phyloP scores from a whole-genome alignment of 2,113 vertebrate species.

The Ancistrus triradiatus region DNA sequence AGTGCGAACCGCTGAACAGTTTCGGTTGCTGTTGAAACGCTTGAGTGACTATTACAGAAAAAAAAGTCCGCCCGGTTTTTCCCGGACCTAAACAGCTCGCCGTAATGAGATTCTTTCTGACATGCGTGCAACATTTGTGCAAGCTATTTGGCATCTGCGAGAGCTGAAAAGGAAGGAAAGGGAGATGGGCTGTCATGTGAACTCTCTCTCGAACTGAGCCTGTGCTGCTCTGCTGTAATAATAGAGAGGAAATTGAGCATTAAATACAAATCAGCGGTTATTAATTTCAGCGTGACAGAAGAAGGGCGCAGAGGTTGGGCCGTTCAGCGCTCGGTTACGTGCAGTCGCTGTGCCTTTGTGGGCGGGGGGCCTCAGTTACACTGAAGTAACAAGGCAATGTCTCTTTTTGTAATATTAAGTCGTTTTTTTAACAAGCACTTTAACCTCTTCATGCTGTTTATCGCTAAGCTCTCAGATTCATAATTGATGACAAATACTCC shows the following conservation, averaged over 20 bases:
- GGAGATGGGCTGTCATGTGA: conserved; percentile 58
- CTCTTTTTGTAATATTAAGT: conserved; percentile 43
- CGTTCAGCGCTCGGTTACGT: conserved; percentile 64
- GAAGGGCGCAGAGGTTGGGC: conserved; percentile 43
- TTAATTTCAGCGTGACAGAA: conserved; percentile 58
- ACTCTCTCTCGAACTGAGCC: conserved; percentile 50
- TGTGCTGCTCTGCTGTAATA: conserved; percentile 58
- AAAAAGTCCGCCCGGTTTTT: too few relatives aligned
- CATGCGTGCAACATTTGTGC: conserved; percentile 56
- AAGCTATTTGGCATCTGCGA: conserved; percentile 63
- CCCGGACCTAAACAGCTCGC: conserved; percentile 33
- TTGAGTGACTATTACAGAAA: too few relatives aligned
- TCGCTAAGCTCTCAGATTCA: background rate
- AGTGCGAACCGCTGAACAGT: conserved; percentile 35
- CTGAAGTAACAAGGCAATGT: conserved; percentile 52
- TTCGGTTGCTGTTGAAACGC: conserved; percentile 32
- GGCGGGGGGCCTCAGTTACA: conserved; percentile 24
- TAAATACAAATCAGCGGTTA: conserved; percentile 72
- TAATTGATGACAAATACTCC: too few relatives aligned
- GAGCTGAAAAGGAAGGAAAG: conserved; percentile 35
- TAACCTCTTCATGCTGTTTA: conserved; percentile 2
- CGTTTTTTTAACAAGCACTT: background rate
- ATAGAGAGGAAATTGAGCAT: conserved; percentile 73
- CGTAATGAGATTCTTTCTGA: conserved; percentile 49
- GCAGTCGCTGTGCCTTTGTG: conserved; percentile 45